These are phyloP conservation scores for Drosophila villosipedis DNA, from an alignment of 2,888 invertebrate species.

Conservation along the genomic window DNA sequence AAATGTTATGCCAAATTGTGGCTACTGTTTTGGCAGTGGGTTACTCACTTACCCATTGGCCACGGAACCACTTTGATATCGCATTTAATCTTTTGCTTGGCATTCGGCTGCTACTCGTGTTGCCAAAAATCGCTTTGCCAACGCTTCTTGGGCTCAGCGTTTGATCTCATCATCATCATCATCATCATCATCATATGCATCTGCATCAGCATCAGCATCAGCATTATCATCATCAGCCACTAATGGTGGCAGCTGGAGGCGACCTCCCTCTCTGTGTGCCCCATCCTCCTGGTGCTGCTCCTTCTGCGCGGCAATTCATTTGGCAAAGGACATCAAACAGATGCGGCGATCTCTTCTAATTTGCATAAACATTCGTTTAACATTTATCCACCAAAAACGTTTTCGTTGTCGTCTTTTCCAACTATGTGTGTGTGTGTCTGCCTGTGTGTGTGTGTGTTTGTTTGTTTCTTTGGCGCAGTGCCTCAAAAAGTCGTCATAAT, in stretches of 20 bases:
- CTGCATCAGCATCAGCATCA: constrained; percentile 3
- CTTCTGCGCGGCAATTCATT: constrained; percentile 59
- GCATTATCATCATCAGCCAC: constrained; percentile 20
- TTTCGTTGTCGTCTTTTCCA: constrained; percentile 64
- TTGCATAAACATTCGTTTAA: constrained; percentile 83
- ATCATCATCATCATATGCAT: constrained; percentile 1
- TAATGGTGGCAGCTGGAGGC: constrained; percentile 33
- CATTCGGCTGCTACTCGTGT: constrained; percentile 66
- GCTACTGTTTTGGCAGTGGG: constrained; percentile 68
- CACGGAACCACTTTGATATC: constrained; percentile 39
- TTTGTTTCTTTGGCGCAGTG: constrained; percentile 31
- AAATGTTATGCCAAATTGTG: constrained; percentile 64
- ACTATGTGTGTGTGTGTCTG: constrained; percentile 17
- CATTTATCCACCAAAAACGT: constrained; percentile 81
- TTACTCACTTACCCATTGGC: constrained; percentile 25
- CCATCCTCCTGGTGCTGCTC: not conserved
- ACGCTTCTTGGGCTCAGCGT: constrained; percentile 52
- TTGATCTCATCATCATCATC: constrained; percentile 53
- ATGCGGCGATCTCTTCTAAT: constrained; percentile 82
- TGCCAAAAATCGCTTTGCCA: constrained; percentile 77
- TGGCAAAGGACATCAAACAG: constrained; percentile 81
- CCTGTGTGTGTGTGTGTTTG: constrained; percentile 4
- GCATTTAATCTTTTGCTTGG: constrained; percentile 60
- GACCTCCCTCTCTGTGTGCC: constrained; percentile 20
- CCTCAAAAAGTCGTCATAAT: constrained; percentile 75